These are phyloP conservation scores for Lagopus leucura DNA, from an alignment of 2,113 vertebrate species.

Conservation along the genomic window DNA sequence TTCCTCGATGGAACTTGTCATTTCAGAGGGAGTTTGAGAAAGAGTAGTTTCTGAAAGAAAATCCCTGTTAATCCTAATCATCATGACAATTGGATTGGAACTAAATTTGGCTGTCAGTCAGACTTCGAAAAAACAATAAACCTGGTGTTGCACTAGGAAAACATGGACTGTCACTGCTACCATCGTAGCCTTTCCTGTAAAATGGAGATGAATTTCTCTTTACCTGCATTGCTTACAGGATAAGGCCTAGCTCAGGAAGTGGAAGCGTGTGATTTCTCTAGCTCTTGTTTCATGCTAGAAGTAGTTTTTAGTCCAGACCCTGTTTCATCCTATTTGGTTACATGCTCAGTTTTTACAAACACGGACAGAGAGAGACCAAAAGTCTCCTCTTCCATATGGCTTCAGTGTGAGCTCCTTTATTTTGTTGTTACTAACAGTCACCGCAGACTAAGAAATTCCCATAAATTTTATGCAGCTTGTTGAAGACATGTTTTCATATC, in stretches of 20 bases:
- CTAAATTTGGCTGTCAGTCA: neutral
- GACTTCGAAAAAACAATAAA: neutral
- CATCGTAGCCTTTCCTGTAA: neutral
- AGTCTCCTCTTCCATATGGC: neutral
- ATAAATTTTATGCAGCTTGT: neutral
- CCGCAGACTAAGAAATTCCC: neutral
- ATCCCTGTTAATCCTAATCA: neutral
- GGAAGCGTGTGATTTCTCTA: neutral
- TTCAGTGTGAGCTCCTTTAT: neutral
- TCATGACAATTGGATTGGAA: neutral
- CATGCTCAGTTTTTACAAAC: neutral
- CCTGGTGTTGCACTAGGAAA: neutral
- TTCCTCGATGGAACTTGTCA: neutral
- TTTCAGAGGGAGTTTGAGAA: neutral
- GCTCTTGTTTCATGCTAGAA: neutral
- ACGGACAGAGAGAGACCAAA: neutral
- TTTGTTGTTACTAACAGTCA: neutral
- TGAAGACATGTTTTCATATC: neutral
- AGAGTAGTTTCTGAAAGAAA: neutral
- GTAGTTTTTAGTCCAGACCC: neutral
- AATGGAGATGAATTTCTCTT: neutral
- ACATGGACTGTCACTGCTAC: neutral
- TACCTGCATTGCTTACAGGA: neutral
- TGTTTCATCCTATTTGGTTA: neutral
- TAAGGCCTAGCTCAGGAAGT: neutral